These are phyloP conservation scores for Aeoliscus strigatus DNA, from an alignment of 2,797 vertebrate species.

Conservation along the genomic window DNA sequence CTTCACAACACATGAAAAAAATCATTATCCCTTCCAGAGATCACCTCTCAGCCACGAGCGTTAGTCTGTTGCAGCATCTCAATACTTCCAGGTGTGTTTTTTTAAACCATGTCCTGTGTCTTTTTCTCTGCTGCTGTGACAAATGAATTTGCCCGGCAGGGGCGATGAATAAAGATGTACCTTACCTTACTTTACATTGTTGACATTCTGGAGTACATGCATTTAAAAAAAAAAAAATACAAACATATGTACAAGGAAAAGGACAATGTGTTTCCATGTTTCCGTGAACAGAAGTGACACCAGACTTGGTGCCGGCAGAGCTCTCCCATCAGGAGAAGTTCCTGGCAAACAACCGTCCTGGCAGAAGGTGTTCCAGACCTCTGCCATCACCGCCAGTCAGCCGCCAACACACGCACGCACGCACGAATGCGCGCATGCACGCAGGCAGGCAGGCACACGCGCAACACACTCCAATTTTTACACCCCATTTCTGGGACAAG, in stretches of 20 bases:
- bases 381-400: neutral
- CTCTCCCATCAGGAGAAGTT: neutral
- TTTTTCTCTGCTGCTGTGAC: neutral
- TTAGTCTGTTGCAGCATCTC: neutral
- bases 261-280: constrained; percentile 62
- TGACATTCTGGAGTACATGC: too few relatives aligned
- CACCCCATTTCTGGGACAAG: too few relatives aligned
- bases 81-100: too few relatives aligned
- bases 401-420: too few relatives aligned
- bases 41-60: neutral
- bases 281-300: constrained; percentile 27
- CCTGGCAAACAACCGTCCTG: neutral
- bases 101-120: too few relatives aligned
- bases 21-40: too few relatives aligned
- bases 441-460: too few relatives aligned
- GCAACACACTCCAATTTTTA: too few relatives aligned
- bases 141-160: too few relatives aligned
- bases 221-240: constrained; percentile 16
- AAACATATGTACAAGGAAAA: constrained; percentile 21
- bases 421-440: too few relatives aligned
- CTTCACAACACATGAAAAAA: neutral
- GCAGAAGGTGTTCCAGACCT: neutral
- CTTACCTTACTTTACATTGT: too few relatives aligned
- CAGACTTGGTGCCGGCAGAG: neutral
- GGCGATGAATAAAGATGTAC: too few relatives aligned